A percentile compares a stretch with the other conserved stretches of the same genome.
Evolutionary conservation across 2,113 vertebrate genomes (phyloP).

Genomic region (Alethe diademata): DNA sequence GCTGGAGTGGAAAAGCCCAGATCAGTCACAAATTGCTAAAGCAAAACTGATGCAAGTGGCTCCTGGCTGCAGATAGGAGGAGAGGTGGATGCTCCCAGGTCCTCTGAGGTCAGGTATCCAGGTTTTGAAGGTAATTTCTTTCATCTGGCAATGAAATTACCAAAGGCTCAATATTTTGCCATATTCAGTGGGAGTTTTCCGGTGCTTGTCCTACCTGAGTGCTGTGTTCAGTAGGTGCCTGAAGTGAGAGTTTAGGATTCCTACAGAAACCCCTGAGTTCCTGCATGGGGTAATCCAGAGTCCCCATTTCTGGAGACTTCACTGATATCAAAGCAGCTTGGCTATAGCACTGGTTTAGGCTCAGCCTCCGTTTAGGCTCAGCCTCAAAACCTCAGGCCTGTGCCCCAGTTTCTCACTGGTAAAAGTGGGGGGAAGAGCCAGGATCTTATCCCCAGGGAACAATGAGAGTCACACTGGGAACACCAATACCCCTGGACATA

Average conservation of each 20-base stretch:
- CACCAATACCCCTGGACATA: accelerated
- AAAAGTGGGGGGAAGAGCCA: background rate
- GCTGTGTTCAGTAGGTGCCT: background rate
- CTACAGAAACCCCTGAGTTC: background rate
- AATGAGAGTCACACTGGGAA: background rate
- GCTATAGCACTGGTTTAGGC: background rate
- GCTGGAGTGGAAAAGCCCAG: background rate
- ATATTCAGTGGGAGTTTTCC: background rate
- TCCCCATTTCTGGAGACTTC: background rate
- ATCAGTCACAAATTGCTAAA: background rate
- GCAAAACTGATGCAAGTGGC: background rate
- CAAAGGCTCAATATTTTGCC: background rate
- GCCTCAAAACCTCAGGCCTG: background rate
- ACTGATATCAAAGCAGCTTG: background rate
- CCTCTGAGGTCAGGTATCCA: background rate
- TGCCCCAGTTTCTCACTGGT: background rate
- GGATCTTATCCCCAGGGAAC: background rate
- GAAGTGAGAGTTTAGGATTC: background rate
- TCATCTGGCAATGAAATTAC: background rate
- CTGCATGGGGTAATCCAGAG: background rate
- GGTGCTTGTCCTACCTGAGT: background rate
- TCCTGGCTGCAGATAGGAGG: background rate
- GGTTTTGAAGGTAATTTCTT: background rate
- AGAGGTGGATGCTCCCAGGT: background rate
- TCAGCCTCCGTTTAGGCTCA: background rate